phyloP scores from a whole-genome alignment of 1,140 invertebrate species.

The Chlorops oryzae region DNA sequence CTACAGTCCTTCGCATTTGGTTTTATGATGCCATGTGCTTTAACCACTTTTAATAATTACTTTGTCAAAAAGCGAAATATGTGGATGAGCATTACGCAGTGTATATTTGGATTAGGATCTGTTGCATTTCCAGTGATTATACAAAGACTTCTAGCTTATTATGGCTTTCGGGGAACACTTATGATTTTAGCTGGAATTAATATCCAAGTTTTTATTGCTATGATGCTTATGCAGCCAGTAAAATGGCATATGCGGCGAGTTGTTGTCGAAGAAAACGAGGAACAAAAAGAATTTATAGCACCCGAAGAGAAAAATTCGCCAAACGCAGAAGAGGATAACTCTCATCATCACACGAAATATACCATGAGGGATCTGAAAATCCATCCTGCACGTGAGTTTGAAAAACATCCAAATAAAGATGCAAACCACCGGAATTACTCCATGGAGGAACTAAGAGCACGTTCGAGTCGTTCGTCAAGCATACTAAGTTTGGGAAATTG shows the following conservation, averaged over 20 bases:
- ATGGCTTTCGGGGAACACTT: conserved; percentile 59
- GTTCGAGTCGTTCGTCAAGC: conserved; percentile 38
- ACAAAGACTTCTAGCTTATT: conserved; percentile 50
- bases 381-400: not conserved
- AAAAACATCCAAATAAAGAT: too few relatives aligned
- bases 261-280: too few relatives aligned
- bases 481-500: conserved; percentile 47
- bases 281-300: too few relatives aligned
- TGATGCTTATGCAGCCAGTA: conserved; percentile 59
- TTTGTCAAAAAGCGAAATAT: conserved; percentile 55
- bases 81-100: conserved; percentile 57
- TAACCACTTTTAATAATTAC: conserved; percentile 55
- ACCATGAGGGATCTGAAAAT: too few relatives aligned
- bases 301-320: conserved; percentile 30
- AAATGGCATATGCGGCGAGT: conserved; percentile 59
- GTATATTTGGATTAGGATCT: conserved; percentile 52
- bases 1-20: conserved; percentile 57
- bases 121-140: conserved; percentile 55
- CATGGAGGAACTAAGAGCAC: conserved; percentile 5
- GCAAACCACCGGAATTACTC: conserved; percentile 1
- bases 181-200: conserved; percentile 56
- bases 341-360: too few relatives aligned
- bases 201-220: conserved; percentile 57
- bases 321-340: too few relatives aligned
- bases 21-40: conserved; percentile 54